phyloP scores from a whole-genome alignment of 2,888 invertebrate species.

The Zaprionus obscuricornis region DNA sequence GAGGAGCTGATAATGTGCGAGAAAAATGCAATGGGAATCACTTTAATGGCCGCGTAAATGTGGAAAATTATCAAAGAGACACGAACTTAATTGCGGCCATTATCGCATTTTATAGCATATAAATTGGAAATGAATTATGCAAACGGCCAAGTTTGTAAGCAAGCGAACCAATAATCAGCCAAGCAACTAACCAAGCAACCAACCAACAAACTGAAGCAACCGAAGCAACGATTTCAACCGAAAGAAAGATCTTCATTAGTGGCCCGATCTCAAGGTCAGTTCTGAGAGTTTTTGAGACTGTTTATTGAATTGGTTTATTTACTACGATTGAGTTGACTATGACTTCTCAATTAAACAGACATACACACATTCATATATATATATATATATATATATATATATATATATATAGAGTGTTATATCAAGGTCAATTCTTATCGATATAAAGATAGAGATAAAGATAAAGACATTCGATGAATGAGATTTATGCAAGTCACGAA shows the following conservation, averaged over 20 bases:
- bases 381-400: neutral
- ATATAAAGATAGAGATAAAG: slow-evolving; percentile 26
- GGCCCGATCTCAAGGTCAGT: slow-evolving; percentile 8
- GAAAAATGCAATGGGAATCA: slow-evolving; percentile 71
- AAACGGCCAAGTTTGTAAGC: slow-evolving; percentile 36
- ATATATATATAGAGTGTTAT: neutral
- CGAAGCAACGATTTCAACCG: neutral
- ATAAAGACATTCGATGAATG: slow-evolving; percentile 27
- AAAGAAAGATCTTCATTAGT: slow-evolving; percentile 57
- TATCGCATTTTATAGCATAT: slow-evolving; percentile 73
- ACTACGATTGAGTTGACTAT: no score
- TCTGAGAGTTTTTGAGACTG: no score
- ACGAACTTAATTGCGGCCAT: slow-evolving; percentile 79
- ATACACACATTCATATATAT: neutral
- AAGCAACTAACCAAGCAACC: neutral
- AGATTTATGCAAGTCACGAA: slow-evolving; percentile 61
- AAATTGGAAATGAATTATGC: slow-evolving; percentile 78
- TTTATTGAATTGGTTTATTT: no score
- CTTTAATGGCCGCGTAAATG: slow-evolving; percentile 76
- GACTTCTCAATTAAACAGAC: neutral
- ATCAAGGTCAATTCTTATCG: slow-evolving; percentile 4
- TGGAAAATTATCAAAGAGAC: slow-evolving; percentile 76
- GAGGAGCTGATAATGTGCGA: slow-evolving; percentile 57
- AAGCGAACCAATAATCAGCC: slow-evolving; percentile 5
- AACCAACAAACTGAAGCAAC: neutral